Percentiles rank a stretch among this genome's conserved stretches.
Evolutionary conservation across 2,888 invertebrate genomes (phyloP).

Genomic region (Vesta saturnalis): DNA sequence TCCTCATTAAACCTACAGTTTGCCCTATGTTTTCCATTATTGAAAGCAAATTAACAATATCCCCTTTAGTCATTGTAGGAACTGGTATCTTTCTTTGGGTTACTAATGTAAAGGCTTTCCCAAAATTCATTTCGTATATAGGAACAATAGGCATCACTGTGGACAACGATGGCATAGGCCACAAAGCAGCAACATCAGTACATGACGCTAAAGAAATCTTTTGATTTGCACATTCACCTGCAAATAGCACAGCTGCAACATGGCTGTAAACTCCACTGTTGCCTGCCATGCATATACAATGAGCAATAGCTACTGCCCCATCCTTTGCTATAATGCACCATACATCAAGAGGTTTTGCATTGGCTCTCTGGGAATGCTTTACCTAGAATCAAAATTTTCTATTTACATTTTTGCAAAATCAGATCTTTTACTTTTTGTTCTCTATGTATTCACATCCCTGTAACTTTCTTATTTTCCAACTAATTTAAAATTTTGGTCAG

Average conservation of each 20-base stretch:
- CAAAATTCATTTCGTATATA: slow-evolving; percentile 1
- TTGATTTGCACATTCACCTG: slow-evolving; percentile 14
- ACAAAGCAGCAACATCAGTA: slow-evolving; percentile 21
- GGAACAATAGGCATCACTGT: slow-evolving; percentile 15
- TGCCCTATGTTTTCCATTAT: slow-evolving; percentile 11
- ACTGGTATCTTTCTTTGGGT: background rate
- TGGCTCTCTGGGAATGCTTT: background rate
- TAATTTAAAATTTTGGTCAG: too few species aligned
- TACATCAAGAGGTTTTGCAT: background rate
- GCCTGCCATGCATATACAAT: slow-evolving; percentile 42
- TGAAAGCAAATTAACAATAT: background rate
- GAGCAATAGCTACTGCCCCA: slow-evolving; percentile 32
- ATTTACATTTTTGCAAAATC: too few species aligned
- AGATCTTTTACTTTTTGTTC: too few species aligned
- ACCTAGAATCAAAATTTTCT: slow-evolving; percentile 1
- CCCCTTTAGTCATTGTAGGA: background rate
- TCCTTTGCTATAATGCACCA: slow-evolving; percentile 13
- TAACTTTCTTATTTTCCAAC: too few species aligned
- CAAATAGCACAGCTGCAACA: slow-evolving; percentile 31
- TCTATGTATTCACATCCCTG: too few species aligned
- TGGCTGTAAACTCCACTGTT: slow-evolving; percentile 38
- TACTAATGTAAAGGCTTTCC: background rate
- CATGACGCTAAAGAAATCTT: slow-evolving; percentile 9
- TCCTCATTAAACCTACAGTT: slow-evolving; percentile 22
- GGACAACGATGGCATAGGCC: slow-evolving; percentile 20